Percentiles rank a stretch among this genome's conserved stretches.
These are phyloP conservation scores for Rhabdomys dilectus DNA, from an alignment of 2,113 vertebrate genomes.

Conservation along the genomic window DNA sequence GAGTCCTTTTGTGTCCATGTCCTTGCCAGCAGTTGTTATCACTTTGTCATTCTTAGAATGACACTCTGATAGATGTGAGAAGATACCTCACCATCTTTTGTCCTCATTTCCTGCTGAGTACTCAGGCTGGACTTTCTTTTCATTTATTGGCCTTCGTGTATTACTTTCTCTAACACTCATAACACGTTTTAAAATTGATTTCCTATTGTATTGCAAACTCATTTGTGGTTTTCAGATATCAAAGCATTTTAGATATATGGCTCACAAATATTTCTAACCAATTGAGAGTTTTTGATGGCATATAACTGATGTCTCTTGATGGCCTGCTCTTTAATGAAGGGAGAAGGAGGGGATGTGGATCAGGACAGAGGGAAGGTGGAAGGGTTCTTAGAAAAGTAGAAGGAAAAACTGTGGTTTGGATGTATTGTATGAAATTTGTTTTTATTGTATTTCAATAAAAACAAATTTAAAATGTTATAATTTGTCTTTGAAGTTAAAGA, in stretches of 20 bases:
- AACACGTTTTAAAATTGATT: background rate
- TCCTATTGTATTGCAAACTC: background rate
- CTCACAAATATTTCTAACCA: background rate
- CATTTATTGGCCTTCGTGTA: background rate
- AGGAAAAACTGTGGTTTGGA: background rate
- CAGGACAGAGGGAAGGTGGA: background rate
- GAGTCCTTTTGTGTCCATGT: background rate
- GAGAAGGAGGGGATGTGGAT: background rate
- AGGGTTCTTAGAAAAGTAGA: background rate
- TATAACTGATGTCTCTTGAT: background rate
- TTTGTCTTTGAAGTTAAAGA: slow-evolving; percentile 13
- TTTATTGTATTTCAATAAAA: background rate
- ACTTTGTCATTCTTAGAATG: background rate
- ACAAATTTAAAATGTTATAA: background rate
- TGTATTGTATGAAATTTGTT: no score
- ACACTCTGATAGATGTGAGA: background rate
- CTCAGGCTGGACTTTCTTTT: background rate
- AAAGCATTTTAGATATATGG: background rate
- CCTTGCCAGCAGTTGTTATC: background rate
- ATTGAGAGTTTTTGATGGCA: background rate
- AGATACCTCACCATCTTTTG: background rate
- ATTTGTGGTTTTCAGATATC: background rate
- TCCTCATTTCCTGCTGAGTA: background rate
- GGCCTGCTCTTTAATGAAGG: background rate
- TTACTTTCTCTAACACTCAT: background rate